Conservation (phyloP, 2,113 vertebrate species). For the Lamprologus tigripictilis region DNA sequence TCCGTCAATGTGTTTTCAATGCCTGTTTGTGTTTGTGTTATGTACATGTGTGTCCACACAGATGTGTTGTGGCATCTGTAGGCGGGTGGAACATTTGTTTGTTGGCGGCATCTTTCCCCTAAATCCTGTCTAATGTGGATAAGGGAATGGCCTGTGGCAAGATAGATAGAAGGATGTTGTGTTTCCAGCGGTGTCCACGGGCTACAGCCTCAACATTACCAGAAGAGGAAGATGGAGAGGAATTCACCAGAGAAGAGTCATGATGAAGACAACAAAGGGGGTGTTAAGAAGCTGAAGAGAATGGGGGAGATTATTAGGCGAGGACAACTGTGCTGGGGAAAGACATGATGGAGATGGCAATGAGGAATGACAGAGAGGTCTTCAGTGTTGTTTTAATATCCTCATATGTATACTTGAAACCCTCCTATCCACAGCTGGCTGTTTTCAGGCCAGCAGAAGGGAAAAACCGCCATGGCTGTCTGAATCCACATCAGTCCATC, state of each 20-base stretch:
- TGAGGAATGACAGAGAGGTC: background rate
- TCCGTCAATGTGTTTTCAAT: background rate
- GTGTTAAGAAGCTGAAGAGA: background rate
- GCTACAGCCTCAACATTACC: constrained; percentile 26
- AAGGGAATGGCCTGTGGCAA: constrained; percentile 43
- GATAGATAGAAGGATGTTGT: constrained; percentile 24
- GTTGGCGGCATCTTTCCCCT: constrained; percentile 26
- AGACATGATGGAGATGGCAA: background rate
- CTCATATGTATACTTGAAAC: background rate
- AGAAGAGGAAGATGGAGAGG: background rate
- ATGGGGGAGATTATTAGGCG: background rate
- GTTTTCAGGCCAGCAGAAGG: background rate
- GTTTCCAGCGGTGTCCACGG: constrained; percentile 22
- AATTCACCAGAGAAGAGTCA: background rate
- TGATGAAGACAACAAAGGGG: constrained; percentile 40
- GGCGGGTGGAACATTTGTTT: constrained; percentile 41
- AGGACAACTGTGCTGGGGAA: background rate
- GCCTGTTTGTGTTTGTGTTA: background rate
- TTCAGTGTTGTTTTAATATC: background rate
- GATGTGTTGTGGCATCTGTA: constrained; percentile 7
- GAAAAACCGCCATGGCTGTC: background rate
- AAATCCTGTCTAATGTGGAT: constrained; percentile 54
- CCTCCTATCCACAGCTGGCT: background rate
- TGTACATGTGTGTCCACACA: background rate
- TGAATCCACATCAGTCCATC: background rate